Percentiles rank a stretch among this genome's conserved stretches.
phyloP scores from a whole-genome alignment of 2,113 vertebrate species.

The Kryptolebias marmoratus region DNA sequence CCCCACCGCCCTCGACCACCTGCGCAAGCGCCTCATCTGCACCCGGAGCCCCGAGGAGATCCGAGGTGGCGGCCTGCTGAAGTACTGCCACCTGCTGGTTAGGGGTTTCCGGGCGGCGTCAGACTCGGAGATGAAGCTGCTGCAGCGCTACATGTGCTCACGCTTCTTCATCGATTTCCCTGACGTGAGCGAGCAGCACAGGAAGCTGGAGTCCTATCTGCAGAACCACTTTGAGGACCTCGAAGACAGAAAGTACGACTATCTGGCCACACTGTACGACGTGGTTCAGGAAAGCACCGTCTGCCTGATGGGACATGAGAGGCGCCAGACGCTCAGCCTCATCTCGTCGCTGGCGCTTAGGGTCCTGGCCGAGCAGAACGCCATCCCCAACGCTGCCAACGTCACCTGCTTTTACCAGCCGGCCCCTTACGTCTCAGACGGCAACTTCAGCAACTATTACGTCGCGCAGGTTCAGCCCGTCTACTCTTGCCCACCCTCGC shows the following conservation, averaged over 20 bases:
- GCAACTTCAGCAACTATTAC: conserved; percentile 98
- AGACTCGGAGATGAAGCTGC: conserved; percentile 88
- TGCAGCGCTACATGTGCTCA: conserved; percentile 99
- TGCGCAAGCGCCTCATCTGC: conserved; percentile 93
- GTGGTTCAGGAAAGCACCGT: conserved; percentile 98
- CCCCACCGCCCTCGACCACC: conserved; percentile 92
- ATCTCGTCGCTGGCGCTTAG: conserved; percentile 94
- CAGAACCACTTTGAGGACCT: conserved; percentile 98
- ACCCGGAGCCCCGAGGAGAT: conserved; percentile 97
- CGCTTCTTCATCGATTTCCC: conserved; percentile 99
- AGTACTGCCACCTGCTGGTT: conserved; percentile 98
- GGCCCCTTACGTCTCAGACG: conserved; percentile 93
- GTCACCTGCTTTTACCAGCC: conserved; percentile 99
- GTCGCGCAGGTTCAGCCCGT: conserved; percentile 95
- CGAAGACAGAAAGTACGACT: conserved; percentile 98
- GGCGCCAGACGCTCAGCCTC: conserved; percentile 93
- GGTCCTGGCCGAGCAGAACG: conserved; percentile 94
- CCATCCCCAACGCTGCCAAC: conserved; percentile 94
- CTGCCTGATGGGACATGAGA: conserved; percentile 98
- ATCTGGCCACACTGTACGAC: conserved; percentile 92
- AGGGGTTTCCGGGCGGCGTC: conserved; percentile 93
- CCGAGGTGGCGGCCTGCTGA: conserved; percentile 94
- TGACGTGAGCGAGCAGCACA: conserved; percentile 91
- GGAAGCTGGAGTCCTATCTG: conserved; percentile 97
- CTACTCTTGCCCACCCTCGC: conserved; percentile 87